Evolutionary conservation across 2,113 vertebrate genomes (phyloP).

Genomic region (Hemiscyllium ocellatum): DNA sequence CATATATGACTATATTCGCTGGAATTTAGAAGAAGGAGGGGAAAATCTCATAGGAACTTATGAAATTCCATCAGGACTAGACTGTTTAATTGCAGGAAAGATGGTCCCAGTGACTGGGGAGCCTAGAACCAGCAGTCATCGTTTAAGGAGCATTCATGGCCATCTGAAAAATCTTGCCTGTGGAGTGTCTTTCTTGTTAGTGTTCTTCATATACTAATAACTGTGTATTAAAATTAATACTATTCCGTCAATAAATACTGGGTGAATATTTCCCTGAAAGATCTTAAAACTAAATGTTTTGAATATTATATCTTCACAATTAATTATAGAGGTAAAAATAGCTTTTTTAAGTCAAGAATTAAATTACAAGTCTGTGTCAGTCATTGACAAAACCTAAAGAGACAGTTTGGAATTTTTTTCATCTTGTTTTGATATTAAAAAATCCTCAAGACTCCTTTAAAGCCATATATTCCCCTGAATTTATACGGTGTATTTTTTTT

Average conservation of each 20-base stretch:
- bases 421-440: not conserved
- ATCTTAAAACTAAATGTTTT: not conserved
- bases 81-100: too few relatives aligned
- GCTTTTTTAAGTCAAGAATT: not conserved
- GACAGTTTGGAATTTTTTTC: not conserved
- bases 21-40: too few relatives aligned
- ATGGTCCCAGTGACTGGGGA: too few relatives aligned
- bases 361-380: not conserved
- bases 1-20: too few relatives aligned
- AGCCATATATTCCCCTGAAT: not conserved
- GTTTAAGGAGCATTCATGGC: too few relatives aligned
- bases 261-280: not conserved
- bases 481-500: not conserved
- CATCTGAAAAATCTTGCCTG: too few relatives aligned
- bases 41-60: too few relatives aligned
- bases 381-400: not conserved
- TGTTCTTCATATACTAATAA: not conserved
- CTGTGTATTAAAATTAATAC: not conserved
- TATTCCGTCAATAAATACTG: not conserved
- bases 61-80: too few relatives aligned
- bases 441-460: not conserved
- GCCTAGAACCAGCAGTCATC: too few relatives aligned
- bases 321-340: not conserved
- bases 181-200: not conserved
- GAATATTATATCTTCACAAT: not conserved